Conservation (phyloP, 2,113 vertebrate genomes). For the Pipa parva region DNA sequence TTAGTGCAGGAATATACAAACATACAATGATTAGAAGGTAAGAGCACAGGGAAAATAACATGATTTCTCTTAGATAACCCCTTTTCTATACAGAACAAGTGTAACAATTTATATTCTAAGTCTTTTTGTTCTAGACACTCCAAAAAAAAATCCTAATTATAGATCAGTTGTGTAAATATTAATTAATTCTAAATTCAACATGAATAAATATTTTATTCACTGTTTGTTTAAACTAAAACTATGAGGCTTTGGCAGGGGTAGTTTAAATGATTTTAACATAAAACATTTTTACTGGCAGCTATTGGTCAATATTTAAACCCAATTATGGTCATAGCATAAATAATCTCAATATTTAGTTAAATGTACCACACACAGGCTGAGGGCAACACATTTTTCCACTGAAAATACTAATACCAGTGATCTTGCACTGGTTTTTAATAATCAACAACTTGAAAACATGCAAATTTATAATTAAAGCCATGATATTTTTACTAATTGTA, state of each 20-base stretch:
- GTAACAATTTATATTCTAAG: constrained; percentile 32
- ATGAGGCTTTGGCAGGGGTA: not conserved
- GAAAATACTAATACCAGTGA: too few species aligned
- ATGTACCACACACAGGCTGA: too few species aligned
- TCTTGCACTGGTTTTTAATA: too few species aligned
- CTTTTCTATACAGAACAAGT: not conserved
- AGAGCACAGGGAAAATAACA: not conserved
- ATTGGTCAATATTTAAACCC: constrained; percentile 11
- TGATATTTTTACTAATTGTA: too few species aligned
- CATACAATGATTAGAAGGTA: too few species aligned
- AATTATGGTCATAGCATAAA: constrained; percentile 22
- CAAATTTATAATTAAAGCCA: too few species aligned
- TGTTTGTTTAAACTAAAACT: constrained; percentile 19
- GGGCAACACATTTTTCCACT: too few species aligned
- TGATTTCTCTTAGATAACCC: constrained; percentile 2
- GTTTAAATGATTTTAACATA: constrained; percentile 28
- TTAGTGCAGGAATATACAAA: too few species aligned
- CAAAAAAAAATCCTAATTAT: constrained; percentile 30
- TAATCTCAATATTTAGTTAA: constrained; percentile 1
- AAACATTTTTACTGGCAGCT: constrained; percentile 23
- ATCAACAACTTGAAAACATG: too few species aligned
- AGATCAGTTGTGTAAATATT: constrained; percentile 31
- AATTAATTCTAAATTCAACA: constrained; percentile 26
- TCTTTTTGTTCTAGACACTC: constrained; percentile 22
- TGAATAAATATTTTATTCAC: constrained; percentile 30